Base-by-base conservation (phyloP, 2,888 invertebrate genomes). In the Drosophila lutescens region DNA sequence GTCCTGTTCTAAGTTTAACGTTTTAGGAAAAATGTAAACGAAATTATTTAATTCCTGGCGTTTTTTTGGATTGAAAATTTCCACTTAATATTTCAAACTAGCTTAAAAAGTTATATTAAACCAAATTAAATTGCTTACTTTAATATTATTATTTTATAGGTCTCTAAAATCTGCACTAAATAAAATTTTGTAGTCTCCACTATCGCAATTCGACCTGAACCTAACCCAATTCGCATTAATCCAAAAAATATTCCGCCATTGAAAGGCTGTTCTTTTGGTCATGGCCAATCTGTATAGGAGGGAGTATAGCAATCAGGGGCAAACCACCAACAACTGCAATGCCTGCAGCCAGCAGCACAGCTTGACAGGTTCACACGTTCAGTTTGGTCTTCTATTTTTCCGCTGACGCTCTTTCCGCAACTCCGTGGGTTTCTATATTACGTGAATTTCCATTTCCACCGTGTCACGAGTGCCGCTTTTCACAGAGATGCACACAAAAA, bases 331-430 rank as follows among this genome's bases (percentile, higher is more conserved):
- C 78, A 86, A 71, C 34, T 83, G 83, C 83, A 86, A 68, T 63
- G 71, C 73, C 55, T 86, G 84, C 84, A 84, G 71, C 66, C 54
- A 63, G 68, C 54, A 61, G 71, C 71, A 73, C 85, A 88, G 78
- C 84, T 84, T 89, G 87, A 75, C 50, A 51, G 62, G 75, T 88
- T 88, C 88, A 71, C 88, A 88, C 89, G 86, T 56, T 61, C 51
- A 23, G 51, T 34, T 38, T 56, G 54, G 54, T 20, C 34, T 51
- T 56, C 56, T 70, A 40, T 63, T 75, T 69, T 63, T 41, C 59
- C 44, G 40, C 62, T 63, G 65, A 63, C 77, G 61, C 55, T 66
- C 10, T 30, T 47, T 54, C 10, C 46, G 13, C 13, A 46, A 36
- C 41, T 55, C 66, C 32, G 47, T 56, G 41, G 58, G 32, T 34